Evolutionary conservation across 2,888 invertebrate species (phyloP), one percentile per base, ranked within the genome.

Genomic region (Scaptomyza caliginosa): DNA sequence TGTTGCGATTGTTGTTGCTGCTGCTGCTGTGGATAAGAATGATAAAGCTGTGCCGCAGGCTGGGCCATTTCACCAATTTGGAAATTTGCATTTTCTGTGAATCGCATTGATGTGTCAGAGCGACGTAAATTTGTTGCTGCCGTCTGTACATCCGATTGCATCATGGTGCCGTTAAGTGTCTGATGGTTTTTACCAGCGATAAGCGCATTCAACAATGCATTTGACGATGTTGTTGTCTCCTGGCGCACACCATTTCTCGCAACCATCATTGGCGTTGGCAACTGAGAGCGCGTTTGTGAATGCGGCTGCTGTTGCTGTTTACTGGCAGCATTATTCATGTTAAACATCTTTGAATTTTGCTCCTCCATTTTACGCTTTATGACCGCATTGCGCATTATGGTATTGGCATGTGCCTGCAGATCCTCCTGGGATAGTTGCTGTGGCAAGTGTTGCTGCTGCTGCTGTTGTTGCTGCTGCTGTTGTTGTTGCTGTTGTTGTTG

Each of bases 371-470:
- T 90, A 21, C 90, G 90, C 45, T 91, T 91, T 54, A 91, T 86
- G 45, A 90, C 83, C n/a, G 90, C 90, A 74, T 91, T 90, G 32
- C 91, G 90, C 88, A 90, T 90, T 49, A 90, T 91, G 10, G 80
- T 72, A 58, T 89, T 90, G 4, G 90, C 89, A 74, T 90, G 91
- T 0, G 88, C 86, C 56, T 90, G 89, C 24, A 90, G 58, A 52
- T 91, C 90, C 66, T 91, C 90, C 24, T 90, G 91, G 0, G 89
- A 82, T 26, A 90, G 46, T 38, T 58, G 51, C 19, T 39, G 39
- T 6, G 49, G 62, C 26, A 45, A 28, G 8, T 24, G 45, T 17
- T 40, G 49, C 30, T 56, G 32, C 3, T 51, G 39, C 58, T 60
- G 77, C 4, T 60, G 46, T 11, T 60, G 67, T 5, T 43, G 59